Percentiles rank a stretch among this genome's conserved stretches.
phyloP scores from a whole-genome alignment of 2,888 invertebrate species.

The Carterocephalus palaemon region DNA sequence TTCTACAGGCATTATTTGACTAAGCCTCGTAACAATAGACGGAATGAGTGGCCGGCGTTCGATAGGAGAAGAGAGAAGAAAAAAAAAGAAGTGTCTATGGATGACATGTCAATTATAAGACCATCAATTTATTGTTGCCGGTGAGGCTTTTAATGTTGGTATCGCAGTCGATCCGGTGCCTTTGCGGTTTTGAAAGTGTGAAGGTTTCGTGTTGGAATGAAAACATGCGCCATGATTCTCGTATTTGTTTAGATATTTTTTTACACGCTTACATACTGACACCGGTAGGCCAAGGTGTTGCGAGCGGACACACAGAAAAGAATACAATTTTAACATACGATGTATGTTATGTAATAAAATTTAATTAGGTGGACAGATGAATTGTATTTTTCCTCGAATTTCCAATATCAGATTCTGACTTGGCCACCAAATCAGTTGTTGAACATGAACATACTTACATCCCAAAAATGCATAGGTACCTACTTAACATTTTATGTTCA shows the following conservation, averaged over 20 bases:
- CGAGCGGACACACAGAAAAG: too few relatives aligned
- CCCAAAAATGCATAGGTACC: too few relatives aligned
- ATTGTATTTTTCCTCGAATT: too few relatives aligned
- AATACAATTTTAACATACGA: too few relatives aligned
- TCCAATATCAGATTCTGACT: too few relatives aligned
- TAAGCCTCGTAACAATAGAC: constrained; percentile 65
- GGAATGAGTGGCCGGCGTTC: constrained; percentile 59
- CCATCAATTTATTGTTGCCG: constrained; percentile 56
- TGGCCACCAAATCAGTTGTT: too few relatives aligned
- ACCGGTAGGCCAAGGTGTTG: too few relatives aligned
- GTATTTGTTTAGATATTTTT: not conserved
- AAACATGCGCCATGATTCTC: too few relatives aligned
- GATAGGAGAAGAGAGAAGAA: constrained; percentile 38
- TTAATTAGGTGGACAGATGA: too few relatives aligned
- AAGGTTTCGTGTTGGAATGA: constrained; percentile 3
- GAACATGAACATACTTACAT: too few relatives aligned
- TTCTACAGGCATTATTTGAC: constrained; percentile 72
- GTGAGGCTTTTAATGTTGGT: constrained; percentile 36
- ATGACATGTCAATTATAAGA: constrained; percentile 75
- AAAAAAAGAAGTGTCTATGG: constrained; percentile 45
- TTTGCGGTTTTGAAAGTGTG: constrained; percentile 38
- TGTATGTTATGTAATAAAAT: too few relatives aligned
- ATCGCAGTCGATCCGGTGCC: constrained; percentile 58
- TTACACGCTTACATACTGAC: not conserved
- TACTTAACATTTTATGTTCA: too few relatives aligned